A percentile compares a stretch with the other conserved stretches of the same genome.
Conservation (phyloP, 2,797 vertebrate species). For the Mormyrops attenuatus region DNA sequence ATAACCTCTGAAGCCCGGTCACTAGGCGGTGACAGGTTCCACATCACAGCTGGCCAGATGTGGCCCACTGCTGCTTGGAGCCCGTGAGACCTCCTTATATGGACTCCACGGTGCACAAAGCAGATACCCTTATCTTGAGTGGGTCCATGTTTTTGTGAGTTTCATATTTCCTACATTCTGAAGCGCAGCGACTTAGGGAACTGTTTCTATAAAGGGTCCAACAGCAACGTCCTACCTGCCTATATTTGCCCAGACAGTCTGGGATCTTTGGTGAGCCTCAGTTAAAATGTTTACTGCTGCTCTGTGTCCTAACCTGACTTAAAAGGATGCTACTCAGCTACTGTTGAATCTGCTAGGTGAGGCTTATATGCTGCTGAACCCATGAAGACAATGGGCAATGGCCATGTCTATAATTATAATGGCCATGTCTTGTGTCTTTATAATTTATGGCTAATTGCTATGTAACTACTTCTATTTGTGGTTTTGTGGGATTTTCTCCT, state of each 20-base stretch:
- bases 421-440: not conserved
- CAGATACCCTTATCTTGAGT: slow-evolving; percentile 5
- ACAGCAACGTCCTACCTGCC: not conserved
- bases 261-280: not conserved
- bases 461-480: not conserved
- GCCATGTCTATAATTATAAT: not conserved
- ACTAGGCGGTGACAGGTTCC: not conserved
- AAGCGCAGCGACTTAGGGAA: not conserved
- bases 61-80: not conserved
- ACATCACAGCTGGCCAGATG: not conserved
- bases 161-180: not conserved
- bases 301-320: not conserved
- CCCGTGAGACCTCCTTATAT: not conserved
- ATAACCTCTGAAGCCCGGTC: not conserved
- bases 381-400: not conserved
- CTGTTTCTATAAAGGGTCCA: not conserved
- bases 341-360: not conserved
- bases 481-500: not conserved
- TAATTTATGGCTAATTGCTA: not conserved
- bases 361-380: not conserved
- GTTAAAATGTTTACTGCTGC: not conserved
- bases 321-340: not conserved
- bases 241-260: not conserved
- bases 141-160: not conserved
- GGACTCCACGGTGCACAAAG: not conserved